Evolutionary conservation across 1,140 invertebrate genomes (phyloP).

Genomic region (Trichonephila inaurata): DNA sequence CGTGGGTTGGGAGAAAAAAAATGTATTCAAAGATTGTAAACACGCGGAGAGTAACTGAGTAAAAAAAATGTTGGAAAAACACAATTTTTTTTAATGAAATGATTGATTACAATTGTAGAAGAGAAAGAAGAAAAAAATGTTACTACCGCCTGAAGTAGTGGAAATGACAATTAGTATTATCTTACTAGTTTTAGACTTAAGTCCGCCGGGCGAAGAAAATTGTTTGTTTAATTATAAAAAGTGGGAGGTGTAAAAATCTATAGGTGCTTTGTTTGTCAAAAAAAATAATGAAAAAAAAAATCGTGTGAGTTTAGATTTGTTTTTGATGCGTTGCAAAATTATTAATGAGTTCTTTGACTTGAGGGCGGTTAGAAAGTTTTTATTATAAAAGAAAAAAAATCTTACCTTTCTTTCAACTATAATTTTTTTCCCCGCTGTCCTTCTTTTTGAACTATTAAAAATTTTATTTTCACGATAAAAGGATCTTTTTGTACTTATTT

Average conservation of each 20-base stretch:
- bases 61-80: not conserved
- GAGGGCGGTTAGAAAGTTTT: not conserved
- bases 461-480: not conserved
- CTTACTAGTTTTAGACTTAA: slow-evolving; percentile 11
- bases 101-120: slow-evolving; percentile 7
- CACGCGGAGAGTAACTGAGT: not conserved
- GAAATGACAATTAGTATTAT: slow-evolving; percentile 45
- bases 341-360: slow-evolving; percentile 37
- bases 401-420: not conserved
- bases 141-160: not conserved
- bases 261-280: slow-evolving; percentile 32
- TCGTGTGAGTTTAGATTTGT: slow-evolving; percentile 22
- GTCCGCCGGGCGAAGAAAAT: not conserved
- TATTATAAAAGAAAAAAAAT: not conserved
- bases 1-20: not conserved
- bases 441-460: slow-evolving; percentile 2
- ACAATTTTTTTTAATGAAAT: not conserved
- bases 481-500: not conserved
- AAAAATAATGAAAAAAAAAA: not conserved
- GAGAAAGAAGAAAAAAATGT: not conserved
- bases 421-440: not conserved
- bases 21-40: slow-evolving; percentile 8
- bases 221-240: slow-evolving; percentile 32
- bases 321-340: slow-evolving; percentile 18
- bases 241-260: slow-evolving; percentile 29